A percentile compares a stretch with the other conserved stretches of the same genome.
These are phyloP conservation scores for Actinia tenebrosa DNA, from an alignment of 64 coral and sea anemone genomes.

Conservation along the genomic window DNA sequence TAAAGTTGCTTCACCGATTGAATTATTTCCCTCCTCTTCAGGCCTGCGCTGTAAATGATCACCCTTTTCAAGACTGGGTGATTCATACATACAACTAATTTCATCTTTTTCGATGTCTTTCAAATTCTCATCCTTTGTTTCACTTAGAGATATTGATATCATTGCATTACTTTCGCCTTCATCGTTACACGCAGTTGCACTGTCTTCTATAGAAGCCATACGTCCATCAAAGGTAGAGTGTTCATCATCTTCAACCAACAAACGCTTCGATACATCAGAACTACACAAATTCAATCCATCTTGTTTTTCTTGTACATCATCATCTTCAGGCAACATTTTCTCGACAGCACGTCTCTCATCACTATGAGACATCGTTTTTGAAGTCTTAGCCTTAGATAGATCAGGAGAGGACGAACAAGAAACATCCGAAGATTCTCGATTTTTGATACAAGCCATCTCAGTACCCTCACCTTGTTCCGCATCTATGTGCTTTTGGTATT, in stretches of 20 bases:
- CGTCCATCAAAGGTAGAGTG: too few species aligned
- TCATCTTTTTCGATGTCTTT: not conserved
- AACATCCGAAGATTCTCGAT: too few species aligned
- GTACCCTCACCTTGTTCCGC: too few species aligned
- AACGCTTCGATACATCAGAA: not conserved
- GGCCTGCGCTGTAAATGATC: not conserved
- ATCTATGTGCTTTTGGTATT: too few species aligned
- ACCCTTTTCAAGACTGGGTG: not conserved
- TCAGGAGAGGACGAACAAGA: too few species aligned
- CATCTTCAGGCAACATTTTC: not conserved
- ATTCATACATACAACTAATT: not conserved
- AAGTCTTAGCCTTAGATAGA: too few species aligned
- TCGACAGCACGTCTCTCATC: not conserved
- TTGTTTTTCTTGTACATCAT: not conserved
- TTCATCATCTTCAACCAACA: too few species aligned
- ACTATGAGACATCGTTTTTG: not conserved
- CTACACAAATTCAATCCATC: not conserved
- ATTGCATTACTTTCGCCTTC: not conserved
- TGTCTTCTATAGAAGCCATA: too few species aligned
- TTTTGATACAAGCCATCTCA: too few species aligned
- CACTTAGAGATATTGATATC: conserved; percentile 14
- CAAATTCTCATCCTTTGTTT: not conserved
- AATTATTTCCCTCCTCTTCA: not conserved
- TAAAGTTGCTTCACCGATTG: not conserved
- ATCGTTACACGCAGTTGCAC: too few species aligned